These are phyloP conservation scores for Diachasmimorpha longicaudata DNA, from an alignment of 1,140 invertebrate species.

Conservation along the genomic window DNA sequence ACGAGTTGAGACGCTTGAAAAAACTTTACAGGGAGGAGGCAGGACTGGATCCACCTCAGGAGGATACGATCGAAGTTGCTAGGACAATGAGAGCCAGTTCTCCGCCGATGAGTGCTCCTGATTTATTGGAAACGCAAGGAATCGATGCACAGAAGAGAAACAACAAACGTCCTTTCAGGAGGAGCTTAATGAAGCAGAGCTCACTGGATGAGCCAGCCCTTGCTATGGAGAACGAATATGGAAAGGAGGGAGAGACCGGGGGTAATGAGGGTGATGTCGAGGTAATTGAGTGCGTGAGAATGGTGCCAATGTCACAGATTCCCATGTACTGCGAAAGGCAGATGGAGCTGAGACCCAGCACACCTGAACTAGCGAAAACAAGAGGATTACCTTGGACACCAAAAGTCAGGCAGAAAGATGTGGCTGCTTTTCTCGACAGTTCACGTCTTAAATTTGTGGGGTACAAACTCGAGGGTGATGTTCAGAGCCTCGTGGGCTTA, in stretches of 20 bases:
- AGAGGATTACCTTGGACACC: conserved; percentile 89
- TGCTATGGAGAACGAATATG: conserved; percentile 71
- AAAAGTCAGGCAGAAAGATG: conserved; percentile 93
- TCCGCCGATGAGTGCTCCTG: conserved; percentile 90
- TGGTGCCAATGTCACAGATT: background rate
- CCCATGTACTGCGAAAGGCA: background rate
- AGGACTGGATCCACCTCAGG: conserved; percentile 77
- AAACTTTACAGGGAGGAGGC: conserved; percentile 73
- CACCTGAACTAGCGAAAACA: conserved; percentile 55
- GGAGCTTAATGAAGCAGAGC: conserved; percentile 87
- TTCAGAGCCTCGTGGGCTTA: conserved; percentile 87
- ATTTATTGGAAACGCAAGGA: conserved; percentile 89
- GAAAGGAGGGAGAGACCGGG: conserved; percentile 33
- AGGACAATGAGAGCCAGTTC: conserved; percentile 93
- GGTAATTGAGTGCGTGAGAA: conserved; percentile 33
- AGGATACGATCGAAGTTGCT: conserved; percentile 94
- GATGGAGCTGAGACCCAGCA: conserved; percentile 53
- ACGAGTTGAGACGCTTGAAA: conserved; percentile 79
- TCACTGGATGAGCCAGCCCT: conserved; percentile 87
- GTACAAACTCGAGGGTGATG: conserved; percentile 84
- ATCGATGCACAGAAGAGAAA: conserved; percentile 67
- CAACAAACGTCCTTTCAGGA: background rate
- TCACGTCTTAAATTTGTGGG: conserved; percentile 95
- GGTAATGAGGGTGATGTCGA: conserved; percentile 62
- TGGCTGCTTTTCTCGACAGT: conserved; percentile 89